These are phyloP conservation scores for Cerceris rybyensis DNA, from an alignment of 2,888 invertebrate genomes.

Conservation along the genomic window DNA sequence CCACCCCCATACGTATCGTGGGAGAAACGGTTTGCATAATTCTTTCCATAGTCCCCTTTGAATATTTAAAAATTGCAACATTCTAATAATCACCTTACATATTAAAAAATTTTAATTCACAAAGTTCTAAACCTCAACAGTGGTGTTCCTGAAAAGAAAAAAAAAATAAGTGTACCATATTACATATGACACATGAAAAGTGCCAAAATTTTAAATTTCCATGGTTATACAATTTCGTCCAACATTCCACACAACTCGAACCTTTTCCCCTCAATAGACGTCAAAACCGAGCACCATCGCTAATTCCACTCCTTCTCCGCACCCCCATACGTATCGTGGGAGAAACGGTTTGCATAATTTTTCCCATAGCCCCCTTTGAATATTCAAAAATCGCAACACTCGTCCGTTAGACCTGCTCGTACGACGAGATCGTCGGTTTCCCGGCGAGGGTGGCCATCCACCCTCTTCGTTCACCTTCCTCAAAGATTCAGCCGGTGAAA, in stretches of 20 bases:
- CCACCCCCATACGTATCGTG: conserved; percentile 44
- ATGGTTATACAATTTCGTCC: too few relatives aligned
- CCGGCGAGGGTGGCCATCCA: conserved; percentile 31
- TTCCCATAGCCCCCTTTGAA: conserved; percentile 65
- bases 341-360: conserved; percentile 75
- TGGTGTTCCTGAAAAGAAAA: too few relatives aligned
- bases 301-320: conserved; percentile 41
- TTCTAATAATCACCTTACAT: too few relatives aligned
- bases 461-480: conserved; percentile 68
- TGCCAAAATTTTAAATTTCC: too few relatives aligned
- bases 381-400: conserved; percentile 74
- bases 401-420: conserved; percentile 62
- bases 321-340: conserved; percentile 50
- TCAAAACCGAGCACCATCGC: background rate
- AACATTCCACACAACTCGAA: too few relatives aligned
- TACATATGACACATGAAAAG: too few relatives aligned
- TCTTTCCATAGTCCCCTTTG: conserved; percentile 65
- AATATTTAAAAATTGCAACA: conserved; percentile 74
- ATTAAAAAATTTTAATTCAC: too few relatives aligned
- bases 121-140: too few relatives aligned
- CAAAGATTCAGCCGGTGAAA: conserved; percentile 75
- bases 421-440: conserved; percentile 31
- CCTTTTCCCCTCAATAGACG: background rate
- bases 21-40: conserved; percentile 74
- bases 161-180: too few relatives aligned